Evolutionary conservation across 2,797 vertebrate genomes (phyloP), one percentile per base, ranked within the genome.

Genomic region (Rousettus madagascariensis): DNA sequence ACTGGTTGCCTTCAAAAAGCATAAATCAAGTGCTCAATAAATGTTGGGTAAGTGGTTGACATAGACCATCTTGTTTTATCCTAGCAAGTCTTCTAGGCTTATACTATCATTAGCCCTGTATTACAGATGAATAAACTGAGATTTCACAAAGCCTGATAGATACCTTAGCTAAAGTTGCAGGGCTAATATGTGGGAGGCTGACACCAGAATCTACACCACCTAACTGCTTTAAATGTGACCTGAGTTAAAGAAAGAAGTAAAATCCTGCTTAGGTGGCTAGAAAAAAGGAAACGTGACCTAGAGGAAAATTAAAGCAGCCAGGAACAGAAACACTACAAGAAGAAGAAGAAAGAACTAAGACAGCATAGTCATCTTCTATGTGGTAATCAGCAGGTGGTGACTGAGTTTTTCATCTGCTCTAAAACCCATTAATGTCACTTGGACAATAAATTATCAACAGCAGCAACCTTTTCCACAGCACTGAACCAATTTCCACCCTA

Each of bases 391-490:
- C 28, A 66, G 49, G 26, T 1, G 4, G 55, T n/a, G 11, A 82
- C 2, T 24, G 30, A 53, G 4, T 16, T 68, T 41, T 87, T 82
- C 22, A 53, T 43, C 41, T 55, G 77, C 59, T 75, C 43, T 30
- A 53, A 72, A 55, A 5, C 15, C 43, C 36, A 59, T 63, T 68
- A 4, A 20, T 9, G 41, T 46, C 78, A 93, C 36, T 90, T 24
- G 66, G 79, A 78, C 95, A 93, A 82, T 41, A 94, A 72, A 90
- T 7, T 36, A 86, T 30, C 86, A 78, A 49, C 6, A 72, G 46
- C 3, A 72, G 15, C 38, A 77, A 82, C 26, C 22, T 26, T 59
- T 26, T n/a, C 79, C 63, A 88, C 2, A 46, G 30, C 12, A 30
- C 2, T 68, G 30, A 83, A 63, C 26, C n/a, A 49, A 59, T 66